Evolutionary conservation across 2,888 invertebrate species (phyloP).

Genomic region (Microchrysa polita): DNA sequence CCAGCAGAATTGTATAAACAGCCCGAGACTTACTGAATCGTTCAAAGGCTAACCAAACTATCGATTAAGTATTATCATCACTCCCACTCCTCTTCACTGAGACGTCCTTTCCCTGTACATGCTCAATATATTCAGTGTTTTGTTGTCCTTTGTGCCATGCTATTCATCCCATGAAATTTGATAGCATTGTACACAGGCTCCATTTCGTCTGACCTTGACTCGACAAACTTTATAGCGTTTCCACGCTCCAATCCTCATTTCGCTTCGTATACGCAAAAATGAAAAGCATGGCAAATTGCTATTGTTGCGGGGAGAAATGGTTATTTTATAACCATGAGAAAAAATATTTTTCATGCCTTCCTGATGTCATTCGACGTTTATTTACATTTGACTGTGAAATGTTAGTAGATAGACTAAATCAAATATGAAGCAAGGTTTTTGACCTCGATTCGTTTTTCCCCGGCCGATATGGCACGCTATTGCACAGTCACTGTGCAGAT

Average conservation of each 20-base stretch:
- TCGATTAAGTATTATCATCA: background rate
- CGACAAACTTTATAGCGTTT: background rate
- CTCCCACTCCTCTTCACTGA: background rate
- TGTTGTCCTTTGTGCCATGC: background rate
- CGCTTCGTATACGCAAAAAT: background rate
- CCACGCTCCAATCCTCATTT: background rate
- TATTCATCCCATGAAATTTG: conserved; percentile 6
- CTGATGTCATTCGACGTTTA: background rate
- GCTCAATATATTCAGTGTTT: background rate
- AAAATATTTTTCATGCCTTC: background rate
- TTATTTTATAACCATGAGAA: background rate
- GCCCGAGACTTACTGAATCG: no score
- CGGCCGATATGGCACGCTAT: background rate
- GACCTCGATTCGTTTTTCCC: no score
- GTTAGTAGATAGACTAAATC: background rate
- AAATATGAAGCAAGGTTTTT: background rate
- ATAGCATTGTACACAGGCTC: background rate
- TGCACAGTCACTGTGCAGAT: background rate
- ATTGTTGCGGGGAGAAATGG: background rate
- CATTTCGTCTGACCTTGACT: conserved; percentile 33
- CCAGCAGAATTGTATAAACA: no score
- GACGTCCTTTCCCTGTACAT: background rate
- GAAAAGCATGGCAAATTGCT: background rate
- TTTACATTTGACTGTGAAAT: conserved; percentile 4
- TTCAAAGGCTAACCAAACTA: background rate